Evolutionary conservation across 2,888 invertebrate genomes (phyloP), one percentile per base, ranked within the genome.

Genomic region (Thymelicus sylvestris): DNA sequence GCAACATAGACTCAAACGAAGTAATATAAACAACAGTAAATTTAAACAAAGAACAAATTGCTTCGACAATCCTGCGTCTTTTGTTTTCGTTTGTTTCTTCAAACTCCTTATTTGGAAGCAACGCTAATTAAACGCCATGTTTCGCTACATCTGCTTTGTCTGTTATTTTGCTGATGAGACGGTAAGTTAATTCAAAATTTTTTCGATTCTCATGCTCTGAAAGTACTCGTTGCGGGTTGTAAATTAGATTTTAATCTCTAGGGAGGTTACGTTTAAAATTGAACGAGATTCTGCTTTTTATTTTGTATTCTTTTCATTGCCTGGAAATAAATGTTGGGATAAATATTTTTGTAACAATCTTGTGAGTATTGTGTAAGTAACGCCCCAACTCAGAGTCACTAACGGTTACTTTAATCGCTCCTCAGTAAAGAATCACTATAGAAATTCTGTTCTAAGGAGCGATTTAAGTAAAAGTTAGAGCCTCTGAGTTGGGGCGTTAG

Each of bases 21-120:
- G 55, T 24, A 55, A 55, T 55, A 24, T 52, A 52, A 19, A 19
- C 19, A 7, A 86, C 87, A 89, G 89, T 90, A 88, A 86, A 90
- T 89, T 90, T 84, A 89, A 90, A 89, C 88, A 88, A 81, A 77
- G 80, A 75, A 82, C 79, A 84, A 89, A 89, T 89, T 86, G 84
- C 86, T 86, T 85, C 74, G 79, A 76, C 82, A 79, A 83, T 87
- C 79, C 79, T 75, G 76, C 74, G 74, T 77, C 81, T 76, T 83
- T 87, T 88, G 84, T 86, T 86, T 80, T 55, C 19, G 55, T 12
- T 24, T 24, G 24, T 4, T 52, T 52, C 52, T 52, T 12, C 24
- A 24, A 75, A 75, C 73, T 73, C 74, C 75, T 74, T 74, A 74
- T 75, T 76, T 69, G 41, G 61, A 57, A 41, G 44, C 64, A 66